Conservation (phyloP, 2,797 vertebrate genomes). For the Macropodus opercularis region DNA sequence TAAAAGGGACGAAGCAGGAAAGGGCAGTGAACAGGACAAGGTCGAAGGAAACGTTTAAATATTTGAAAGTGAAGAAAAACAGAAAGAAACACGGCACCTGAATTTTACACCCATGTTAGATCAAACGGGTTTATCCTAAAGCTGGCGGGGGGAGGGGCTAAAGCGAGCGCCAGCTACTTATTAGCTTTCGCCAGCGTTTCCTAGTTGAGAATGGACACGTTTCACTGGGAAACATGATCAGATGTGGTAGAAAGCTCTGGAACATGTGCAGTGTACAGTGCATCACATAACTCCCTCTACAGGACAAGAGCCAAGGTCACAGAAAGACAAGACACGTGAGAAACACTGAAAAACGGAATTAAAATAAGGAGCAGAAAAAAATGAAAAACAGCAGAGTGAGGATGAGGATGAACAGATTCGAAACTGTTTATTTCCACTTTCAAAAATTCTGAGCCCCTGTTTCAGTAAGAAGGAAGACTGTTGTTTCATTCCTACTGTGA, state of each 20-base stretch:
- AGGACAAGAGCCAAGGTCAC: neutral
- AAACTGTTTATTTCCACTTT: constrained; percentile 21
- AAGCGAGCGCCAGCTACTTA: neutral
- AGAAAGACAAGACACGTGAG: neutral
- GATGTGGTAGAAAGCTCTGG: neutral
- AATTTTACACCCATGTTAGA: neutral
- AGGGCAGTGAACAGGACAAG: neutral
- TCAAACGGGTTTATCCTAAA: too few species aligned
- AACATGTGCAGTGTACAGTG: neutral
- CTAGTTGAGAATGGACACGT: neutral
- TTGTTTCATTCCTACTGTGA: neutral
- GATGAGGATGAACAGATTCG: constrained; percentile 3
- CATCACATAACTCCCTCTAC: neutral
- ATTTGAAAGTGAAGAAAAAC: neutral
- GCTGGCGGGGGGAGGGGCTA: neutral
- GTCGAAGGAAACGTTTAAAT: too few species aligned
- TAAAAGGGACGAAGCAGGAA: neutral
- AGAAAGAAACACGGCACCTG: neutral
- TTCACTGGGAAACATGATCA: neutral
- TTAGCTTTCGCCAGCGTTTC: neutral
- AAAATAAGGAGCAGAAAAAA: neutral
- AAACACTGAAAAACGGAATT: neutral
- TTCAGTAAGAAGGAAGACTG: neutral
- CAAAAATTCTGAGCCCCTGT: neutral
- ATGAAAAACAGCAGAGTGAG: neutral